Evolutionary conservation across 1,140 invertebrate species (phyloP).

Genomic region (Drosophila prosaltans): DNA sequence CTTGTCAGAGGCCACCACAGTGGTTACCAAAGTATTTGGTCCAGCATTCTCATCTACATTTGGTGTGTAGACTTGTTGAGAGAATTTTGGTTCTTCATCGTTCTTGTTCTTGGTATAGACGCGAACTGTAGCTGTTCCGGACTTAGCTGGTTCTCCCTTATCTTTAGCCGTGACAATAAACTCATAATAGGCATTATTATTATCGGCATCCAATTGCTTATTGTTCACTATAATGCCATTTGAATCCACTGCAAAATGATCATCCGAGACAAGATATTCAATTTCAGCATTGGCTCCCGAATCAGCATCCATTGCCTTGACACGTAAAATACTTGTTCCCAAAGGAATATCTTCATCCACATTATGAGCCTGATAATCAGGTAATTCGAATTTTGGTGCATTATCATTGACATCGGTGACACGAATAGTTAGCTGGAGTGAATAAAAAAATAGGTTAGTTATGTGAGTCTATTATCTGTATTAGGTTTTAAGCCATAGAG

Average conservation of each 20-base stretch:
- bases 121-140: slow-evolving; percentile 94
- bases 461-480: neutral
- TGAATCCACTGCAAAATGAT: slow-evolving; percentile 96
- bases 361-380: slow-evolving; percentile 97
- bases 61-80: slow-evolving; percentile 97
- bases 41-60: slow-evolving; percentile 98
- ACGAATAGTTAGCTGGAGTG: slow-evolving; percentile 90
- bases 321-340: slow-evolving; percentile 94
- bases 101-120: slow-evolving; percentile 98
- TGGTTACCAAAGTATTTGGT: slow-evolving; percentile 96
- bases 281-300: slow-evolving; percentile 97
- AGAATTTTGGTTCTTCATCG: slow-evolving; percentile 97
- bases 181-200: slow-evolving; percentile 98
- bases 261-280: slow-evolving; percentile 94
- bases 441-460: neutral
- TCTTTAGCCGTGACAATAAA: slow-evolving; percentile 96
- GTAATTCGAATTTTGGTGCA: slow-evolving; percentile 96
- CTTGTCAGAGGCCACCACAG: slow-evolving; percentile 97
- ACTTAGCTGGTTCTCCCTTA: slow-evolving; percentile 95
- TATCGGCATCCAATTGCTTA: slow-evolving; percentile 96
- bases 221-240: slow-evolving; percentile 96
- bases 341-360: slow-evolving; percentile 96
- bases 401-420: slow-evolving; percentile 98
- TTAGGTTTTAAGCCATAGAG: too few species aligned
- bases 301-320: slow-evolving; percentile 96